Evolutionary conservation across 2,113 vertebrate genomes (phyloP).

Genomic region (Neolamprologus kungweensis): DNA sequence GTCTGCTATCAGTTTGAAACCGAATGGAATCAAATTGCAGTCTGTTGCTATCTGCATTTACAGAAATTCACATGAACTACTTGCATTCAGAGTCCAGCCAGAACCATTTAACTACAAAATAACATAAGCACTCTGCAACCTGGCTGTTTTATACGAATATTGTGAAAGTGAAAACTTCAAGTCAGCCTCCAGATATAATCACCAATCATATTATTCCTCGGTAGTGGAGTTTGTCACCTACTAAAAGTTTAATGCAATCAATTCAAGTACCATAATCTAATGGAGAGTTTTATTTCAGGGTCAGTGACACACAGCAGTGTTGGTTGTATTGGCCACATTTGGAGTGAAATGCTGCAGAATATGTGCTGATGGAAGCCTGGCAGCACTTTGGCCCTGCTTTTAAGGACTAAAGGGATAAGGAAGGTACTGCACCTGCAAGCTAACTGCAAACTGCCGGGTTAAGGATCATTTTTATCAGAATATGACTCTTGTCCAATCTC

Average conservation of each 20-base stretch:
- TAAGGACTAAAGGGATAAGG: slow-evolving; percentile 35
- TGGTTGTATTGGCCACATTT: not conserved
- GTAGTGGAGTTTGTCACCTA: not conserved
- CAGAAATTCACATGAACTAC: not conserved
- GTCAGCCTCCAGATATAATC: not conserved
- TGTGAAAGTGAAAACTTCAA: not conserved
- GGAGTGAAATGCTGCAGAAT: not conserved
- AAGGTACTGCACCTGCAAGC: slow-evolving; percentile 49
- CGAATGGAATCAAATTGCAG: not conserved
- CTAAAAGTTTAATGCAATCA: not conserved
- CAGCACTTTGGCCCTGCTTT: not conserved
- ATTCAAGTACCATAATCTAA: not conserved
- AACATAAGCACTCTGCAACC: not conserved
- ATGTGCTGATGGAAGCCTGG: not conserved
- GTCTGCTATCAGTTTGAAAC: not conserved
- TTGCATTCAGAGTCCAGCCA: not conserved
- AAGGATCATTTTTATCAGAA: slow-evolving; percentile 28
- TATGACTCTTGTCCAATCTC: slow-evolving; percentile 36
- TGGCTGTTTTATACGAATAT: not conserved
- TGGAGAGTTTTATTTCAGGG: not conserved
- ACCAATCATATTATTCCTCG: not conserved
- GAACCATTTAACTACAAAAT: not conserved
- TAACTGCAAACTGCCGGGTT: not conserved
- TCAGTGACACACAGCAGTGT: not conserved
- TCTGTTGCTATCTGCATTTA: not conserved